Evolutionary conservation across 2,888 invertebrate genomes (phyloP).

Genomic region (Pammene aurita): DNA sequence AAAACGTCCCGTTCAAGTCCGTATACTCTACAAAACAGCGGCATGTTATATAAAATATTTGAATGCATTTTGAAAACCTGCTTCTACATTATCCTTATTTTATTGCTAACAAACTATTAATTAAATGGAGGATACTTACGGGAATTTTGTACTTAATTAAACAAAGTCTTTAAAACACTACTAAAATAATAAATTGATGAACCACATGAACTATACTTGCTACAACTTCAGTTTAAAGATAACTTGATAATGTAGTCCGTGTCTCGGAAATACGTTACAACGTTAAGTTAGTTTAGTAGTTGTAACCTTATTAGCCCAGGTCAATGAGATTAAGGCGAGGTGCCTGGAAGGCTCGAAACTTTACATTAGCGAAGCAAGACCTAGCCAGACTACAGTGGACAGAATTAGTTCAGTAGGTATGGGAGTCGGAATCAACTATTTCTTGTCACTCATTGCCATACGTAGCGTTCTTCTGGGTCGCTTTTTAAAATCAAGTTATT

Average conservation of each 20-base stretch:
- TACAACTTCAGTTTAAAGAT: neutral
- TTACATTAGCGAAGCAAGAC: constrained; percentile 26
- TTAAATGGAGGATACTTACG: no score
- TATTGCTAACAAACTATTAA: no score
- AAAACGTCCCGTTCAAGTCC: no score
- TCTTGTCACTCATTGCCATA: no score
- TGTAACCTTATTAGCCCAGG: constrained; percentile 35
- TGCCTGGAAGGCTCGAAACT: constrained; percentile 34
- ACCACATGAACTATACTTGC: neutral
- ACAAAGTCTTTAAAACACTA: neutral
- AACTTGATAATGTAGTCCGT: constrained; percentile 9
- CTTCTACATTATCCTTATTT: no score
- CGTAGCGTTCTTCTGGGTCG: no score
- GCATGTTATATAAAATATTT: no score
- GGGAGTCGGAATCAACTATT: no score
- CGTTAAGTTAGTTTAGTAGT: constrained; percentile 20
- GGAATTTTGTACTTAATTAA: no score
- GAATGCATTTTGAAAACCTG: no score
- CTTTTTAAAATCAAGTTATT: no score
- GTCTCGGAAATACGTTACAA: constrained; percentile 16
- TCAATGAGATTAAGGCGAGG: constrained; percentile 37
- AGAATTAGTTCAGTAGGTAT: neutral
- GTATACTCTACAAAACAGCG: no score
- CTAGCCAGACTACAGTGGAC: constrained; percentile 6
- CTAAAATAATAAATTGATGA: neutral